A percentile compares a stretch with the other conserved stretches of the same genome.
These are phyloP conservation scores for Gymnopithys bicolor DNA, from an alignment of 2,797 vertebrate genomes.

Conservation along the genomic window DNA sequence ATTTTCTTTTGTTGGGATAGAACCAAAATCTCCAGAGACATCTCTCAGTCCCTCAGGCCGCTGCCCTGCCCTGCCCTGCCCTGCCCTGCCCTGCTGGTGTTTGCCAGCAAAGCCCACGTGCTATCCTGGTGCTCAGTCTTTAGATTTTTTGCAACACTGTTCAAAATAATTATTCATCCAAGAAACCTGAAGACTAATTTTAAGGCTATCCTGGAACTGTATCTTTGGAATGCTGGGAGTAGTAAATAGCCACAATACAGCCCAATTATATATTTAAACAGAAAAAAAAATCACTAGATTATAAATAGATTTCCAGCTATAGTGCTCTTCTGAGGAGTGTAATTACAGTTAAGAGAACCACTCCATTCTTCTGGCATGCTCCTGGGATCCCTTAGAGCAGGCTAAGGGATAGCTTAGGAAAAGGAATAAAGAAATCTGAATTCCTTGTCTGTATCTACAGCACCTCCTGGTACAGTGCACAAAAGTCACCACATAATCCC, in stretches of 20 bases:
- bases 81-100: background rate
- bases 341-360: slow-evolving; percentile 47
- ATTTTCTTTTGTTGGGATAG: background rate
- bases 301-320: slow-evolving; percentile 24
- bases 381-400: slow-evolving; percentile 38
- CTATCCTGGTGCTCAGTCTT: background rate
- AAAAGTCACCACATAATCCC: background rate
- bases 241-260: background rate
- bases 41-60: background rate
- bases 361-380: background rate
- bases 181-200: background rate
- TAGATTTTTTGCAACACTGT: background rate
- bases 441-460: background rate
- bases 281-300: background rate
- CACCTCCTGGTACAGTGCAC: background rate
- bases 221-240: background rate
- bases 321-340: slow-evolving; percentile 22
- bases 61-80: background rate
- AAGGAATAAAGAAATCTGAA: background rate
- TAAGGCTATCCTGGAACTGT: background rate
- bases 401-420: background rate
- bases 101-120: background rate
- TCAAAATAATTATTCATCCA: background rate
- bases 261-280: background rate
- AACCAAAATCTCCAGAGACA: background rate